These are phyloP conservation scores for Pachyramphus minor DNA, from an alignment of 2,113 vertebrate species.

Conservation along the genomic window DNA sequence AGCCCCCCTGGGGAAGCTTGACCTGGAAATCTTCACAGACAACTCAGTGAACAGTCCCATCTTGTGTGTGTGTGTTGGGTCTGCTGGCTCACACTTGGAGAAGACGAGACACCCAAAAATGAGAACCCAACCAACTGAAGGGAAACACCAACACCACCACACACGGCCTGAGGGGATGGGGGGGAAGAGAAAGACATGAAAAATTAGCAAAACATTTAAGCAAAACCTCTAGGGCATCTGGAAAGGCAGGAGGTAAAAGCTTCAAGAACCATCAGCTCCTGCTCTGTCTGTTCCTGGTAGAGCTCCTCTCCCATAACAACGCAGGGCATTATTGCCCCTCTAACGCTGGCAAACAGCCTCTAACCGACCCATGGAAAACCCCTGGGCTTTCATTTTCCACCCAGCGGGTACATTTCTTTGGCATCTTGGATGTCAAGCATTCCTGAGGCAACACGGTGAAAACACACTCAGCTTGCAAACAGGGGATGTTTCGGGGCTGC, in stretches of 20 bases:
- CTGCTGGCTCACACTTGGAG: neutral
- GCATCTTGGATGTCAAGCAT: neutral
- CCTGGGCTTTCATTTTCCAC: neutral
- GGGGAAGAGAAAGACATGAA: neutral
- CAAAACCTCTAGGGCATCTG: neutral
- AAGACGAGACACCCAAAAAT: neutral
- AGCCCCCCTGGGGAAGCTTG: neutral
- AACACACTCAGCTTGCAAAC: neutral
- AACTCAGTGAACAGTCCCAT: fast-evolving
- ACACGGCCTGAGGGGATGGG: neutral
- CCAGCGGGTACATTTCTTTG: neutral
- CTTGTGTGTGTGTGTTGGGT: neutral
- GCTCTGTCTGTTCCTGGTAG: neutral
- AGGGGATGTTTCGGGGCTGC: neutral
- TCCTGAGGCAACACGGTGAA: conserved; percentile 22
- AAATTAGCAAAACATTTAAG: neutral
- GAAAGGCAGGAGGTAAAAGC: neutral
- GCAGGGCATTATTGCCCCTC: neutral
- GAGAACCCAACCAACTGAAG: neutral
- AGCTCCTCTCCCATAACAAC: neutral
- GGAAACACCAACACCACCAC: neutral
- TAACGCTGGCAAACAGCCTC: fast-evolving
- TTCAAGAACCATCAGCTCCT: neutral
- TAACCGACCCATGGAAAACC: neutral
- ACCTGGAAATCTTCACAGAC: neutral